Conservation (phyloP, 2,797 vertebrate genomes). For the Eulemur albifrons region DNA sequence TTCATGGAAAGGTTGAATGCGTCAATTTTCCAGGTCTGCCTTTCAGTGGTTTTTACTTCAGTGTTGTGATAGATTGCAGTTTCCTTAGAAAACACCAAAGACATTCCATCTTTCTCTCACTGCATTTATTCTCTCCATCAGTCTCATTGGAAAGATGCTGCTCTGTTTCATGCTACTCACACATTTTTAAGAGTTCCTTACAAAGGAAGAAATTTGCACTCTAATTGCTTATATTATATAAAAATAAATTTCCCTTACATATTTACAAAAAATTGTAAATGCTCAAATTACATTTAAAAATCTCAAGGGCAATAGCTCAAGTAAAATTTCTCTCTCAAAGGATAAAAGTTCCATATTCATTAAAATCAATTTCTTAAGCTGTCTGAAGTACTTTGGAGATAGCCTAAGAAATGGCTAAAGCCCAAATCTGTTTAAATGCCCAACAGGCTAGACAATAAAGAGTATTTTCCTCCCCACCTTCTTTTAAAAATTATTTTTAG, state of each 20-base stretch:
- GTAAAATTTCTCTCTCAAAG: background rate
- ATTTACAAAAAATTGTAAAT: background rate
- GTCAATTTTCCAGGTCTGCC: slow-evolving; percentile 12
- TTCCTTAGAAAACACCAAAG: slow-evolving; percentile 44
- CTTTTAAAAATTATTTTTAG: slow-evolving; percentile 10
- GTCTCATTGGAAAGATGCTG: background rate
- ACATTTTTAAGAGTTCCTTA: background rate
- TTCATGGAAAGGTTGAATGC: background rate
- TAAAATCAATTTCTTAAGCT: slow-evolving; percentile 55
- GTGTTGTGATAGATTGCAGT: slow-evolving; percentile 18
- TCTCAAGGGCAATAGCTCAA: background rate
- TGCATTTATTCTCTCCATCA: slow-evolving; percentile 34
- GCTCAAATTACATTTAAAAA: background rate
- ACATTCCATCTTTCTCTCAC: slow-evolving; percentile 1
- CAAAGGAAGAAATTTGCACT: background rate
- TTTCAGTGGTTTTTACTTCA: slow-evolving; percentile 42
- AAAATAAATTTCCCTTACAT: slow-evolving; percentile 33
- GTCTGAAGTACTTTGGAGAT: background rate
- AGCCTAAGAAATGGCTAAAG: slow-evolving; percentile 7
- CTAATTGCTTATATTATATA: background rate
- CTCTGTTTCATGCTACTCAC: background rate
- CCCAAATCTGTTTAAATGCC: background rate
- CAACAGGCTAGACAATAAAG: background rate
- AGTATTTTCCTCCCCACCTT: background rate
- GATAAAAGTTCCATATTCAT: background rate